phyloP scores from a whole-genome alignment of 2,888 invertebrate species.

The Rhogogaster chlorosoma region DNA sequence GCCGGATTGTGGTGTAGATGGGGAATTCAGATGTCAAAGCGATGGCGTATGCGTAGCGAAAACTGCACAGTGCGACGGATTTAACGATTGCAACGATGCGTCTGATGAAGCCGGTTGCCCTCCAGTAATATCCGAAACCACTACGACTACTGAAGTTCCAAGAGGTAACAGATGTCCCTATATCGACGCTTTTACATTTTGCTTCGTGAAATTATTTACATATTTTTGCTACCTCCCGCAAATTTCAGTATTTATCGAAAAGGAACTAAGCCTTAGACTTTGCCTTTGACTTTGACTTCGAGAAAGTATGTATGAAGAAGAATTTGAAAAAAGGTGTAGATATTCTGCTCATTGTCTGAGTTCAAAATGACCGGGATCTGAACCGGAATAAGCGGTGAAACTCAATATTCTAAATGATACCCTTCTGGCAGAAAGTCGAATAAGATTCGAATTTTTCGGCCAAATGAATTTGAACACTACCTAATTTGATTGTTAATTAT shows the following conservation, averaged over 20 bases:
- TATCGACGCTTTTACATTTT: neutral
- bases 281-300: neutral
- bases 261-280: neutral
- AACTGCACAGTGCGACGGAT: too few relatives aligned
- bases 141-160: neutral
- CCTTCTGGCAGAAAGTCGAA: neutral
- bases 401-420: neutral
- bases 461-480: neutral
- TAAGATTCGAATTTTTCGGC: neutral
- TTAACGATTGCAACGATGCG: too few relatives aligned
- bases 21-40: too few relatives aligned
- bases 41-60: too few relatives aligned
- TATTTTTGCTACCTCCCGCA: neutral
- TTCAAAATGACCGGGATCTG: neutral
- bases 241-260: neutral
- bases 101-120: conserved; percentile 79
- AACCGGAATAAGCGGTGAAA: neutral
- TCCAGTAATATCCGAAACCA: neutral
- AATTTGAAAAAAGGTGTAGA: neutral
- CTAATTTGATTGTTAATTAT: neutral
- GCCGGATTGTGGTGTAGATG: too few relatives aligned
- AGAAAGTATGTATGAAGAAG: neutral
- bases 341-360: neutral
- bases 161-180: neutral
- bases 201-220: neutral